A percentile compares a stretch with the other conserved stretches of the same genome.
Conservation (phyloP, 2,888 invertebrate species). For the Lordiphosa fenestrarum region DNA sequence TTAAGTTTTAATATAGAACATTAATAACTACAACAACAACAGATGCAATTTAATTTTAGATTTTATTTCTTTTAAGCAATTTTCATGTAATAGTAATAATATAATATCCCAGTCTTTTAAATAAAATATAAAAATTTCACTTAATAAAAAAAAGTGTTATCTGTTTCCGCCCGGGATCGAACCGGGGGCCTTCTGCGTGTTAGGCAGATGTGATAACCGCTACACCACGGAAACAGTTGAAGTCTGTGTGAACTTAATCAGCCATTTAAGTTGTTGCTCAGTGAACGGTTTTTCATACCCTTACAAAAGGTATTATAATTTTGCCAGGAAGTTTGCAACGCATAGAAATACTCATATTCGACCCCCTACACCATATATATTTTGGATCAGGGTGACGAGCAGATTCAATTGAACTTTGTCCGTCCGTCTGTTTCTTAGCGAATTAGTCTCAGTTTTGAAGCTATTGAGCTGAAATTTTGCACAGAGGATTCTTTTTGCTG, state of each 20-base stretch:
- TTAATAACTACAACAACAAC: slow-evolving; percentile 27
- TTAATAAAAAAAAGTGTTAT: not conserved
- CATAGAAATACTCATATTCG: too few species aligned
- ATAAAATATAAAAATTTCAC: slow-evolving; percentile 36
- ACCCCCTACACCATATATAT: too few species aligned
- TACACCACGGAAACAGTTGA: slow-evolving; percentile 12
- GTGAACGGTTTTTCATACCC: too few species aligned
- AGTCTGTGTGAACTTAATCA: not conserved
- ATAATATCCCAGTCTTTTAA: slow-evolving; percentile 54
- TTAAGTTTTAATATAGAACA: slow-evolving; percentile 52
- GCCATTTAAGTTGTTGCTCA: not conserved
- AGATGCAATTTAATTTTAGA: slow-evolving; percentile 56
- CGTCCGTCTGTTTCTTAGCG: too few species aligned
- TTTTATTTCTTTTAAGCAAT: slow-evolving; percentile 40
- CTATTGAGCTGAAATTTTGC: too few species aligned
- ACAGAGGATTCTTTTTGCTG: too few species aligned
- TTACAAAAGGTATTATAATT: too few species aligned
- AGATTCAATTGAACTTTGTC: too few species aligned
- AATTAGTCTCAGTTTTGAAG: too few species aligned
- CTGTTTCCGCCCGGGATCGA: slow-evolving; percentile 14
- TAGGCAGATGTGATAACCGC: slow-evolving; percentile 14
- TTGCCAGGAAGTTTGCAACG: too few species aligned
- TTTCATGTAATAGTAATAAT: slow-evolving; percentile 27
- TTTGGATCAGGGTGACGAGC: too few species aligned
- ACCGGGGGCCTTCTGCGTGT: slow-evolving; percentile 13